Base-by-base conservation (phyloP, 2,888 invertebrate genomes). In the Clusia tigrina region DNA sequence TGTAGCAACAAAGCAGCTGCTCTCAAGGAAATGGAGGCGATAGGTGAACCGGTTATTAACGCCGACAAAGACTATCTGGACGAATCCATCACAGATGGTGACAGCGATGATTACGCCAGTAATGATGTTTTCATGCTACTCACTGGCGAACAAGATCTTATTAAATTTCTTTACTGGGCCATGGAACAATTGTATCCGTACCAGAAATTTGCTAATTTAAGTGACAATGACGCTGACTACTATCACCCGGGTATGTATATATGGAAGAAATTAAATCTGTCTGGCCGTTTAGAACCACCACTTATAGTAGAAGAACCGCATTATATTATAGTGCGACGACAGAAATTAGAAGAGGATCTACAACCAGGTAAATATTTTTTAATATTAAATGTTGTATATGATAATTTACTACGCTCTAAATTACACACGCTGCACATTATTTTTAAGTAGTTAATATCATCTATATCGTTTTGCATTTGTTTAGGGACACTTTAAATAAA, bases 301-400 rank as follows among this genome's bases (percentile, higher is more conserved):
- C 61, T 83, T 26, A 72, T 78, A 60, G 83, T 77, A 37, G 83
- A 83, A 18, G 83, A 83, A 64, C 83, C 83, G 1, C 75, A 68
- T 37, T 83, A 81, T 64, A 67, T 83, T 17, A 69, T 81, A 37
- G 76, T 82, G 56, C 72, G 81, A 15, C 70, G 80, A 15, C 78
- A 83, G 63, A 69, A 71, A 48, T 53, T 65, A 6, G 58, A 71
- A 24, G 71, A 76, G 55, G 69, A 70, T 38, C 69, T 71, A 46
- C 63, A 67, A 51, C 9, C 20, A 57, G 54, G 58, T 64, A 58
- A 62, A 58, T 60, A 56, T n/a, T n/a, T n/a, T n/a, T n/a, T n/a
- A n/a, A n/a, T n/a, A n/a, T n/a, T n/a, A n/a, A n/a, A n/a, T n/a
- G n/a, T n/a, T n/a, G n/a, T n/a, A n/a, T n/a, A n/a, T n/a, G n/a